Conservation (phyloP, 2,797 vertebrate genomes). For the Scolopax rusticola region DNA sequence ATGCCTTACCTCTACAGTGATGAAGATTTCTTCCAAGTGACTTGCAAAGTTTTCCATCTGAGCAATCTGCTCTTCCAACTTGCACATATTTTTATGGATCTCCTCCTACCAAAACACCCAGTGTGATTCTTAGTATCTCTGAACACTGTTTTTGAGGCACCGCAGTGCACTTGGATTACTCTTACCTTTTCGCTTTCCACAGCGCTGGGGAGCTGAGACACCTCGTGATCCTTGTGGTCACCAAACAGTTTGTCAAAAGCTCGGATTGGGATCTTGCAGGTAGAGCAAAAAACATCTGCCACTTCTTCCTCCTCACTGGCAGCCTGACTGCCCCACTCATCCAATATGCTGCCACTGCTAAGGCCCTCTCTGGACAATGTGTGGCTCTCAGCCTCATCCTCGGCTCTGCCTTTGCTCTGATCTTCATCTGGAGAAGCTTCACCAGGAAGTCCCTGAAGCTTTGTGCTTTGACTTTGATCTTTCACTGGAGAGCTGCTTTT, state of each 20-base stretch:
- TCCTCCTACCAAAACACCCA: constrained; percentile 80
- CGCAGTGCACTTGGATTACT: not conserved
- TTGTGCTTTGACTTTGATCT: constrained; percentile 12
- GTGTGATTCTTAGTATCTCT: not conserved
- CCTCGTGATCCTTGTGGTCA: constrained; percentile 77
- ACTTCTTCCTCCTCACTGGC: constrained; percentile 72
- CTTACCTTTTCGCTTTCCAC: constrained; percentile 81
- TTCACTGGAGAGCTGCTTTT: not conserved
- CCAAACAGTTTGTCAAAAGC: constrained; percentile 62
- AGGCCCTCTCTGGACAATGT: constrained; percentile 57
- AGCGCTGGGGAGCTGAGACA: constrained; percentile 69
- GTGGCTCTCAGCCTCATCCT: constrained; percentile 13
- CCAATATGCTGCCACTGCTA: constrained; percentile 51
- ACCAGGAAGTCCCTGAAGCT: not conserved
- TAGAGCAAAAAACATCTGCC: constrained; percentile 78
- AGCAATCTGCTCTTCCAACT: constrained; percentile 87
- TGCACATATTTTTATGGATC: constrained; percentile 81
- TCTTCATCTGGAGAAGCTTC: constrained; percentile 26
- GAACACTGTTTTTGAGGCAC: not conserved
- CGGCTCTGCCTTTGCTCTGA: constrained; percentile 38
- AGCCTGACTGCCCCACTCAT: constrained; percentile 54
- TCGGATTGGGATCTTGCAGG: constrained; percentile 78
- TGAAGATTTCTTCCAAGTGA: constrained; percentile 96
- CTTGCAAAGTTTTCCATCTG: constrained; percentile 94
- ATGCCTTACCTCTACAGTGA: constrained; percentile 91